phyloP scores from a whole-genome alignment of 2,113 vertebrate genomes.

The Forbesichthys agassizii region DNA sequence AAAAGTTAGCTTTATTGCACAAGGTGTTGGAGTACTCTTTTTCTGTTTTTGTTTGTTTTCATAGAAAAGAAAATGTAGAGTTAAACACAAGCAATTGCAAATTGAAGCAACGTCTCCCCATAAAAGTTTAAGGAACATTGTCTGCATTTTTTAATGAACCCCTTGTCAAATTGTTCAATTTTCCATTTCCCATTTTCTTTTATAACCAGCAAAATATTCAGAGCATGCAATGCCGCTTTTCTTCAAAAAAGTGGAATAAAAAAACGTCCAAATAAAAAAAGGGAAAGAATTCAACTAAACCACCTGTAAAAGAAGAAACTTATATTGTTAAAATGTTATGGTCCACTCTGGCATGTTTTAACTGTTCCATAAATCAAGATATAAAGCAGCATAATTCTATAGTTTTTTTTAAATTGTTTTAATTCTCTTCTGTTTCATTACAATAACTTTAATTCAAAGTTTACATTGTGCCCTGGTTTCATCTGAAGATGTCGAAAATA shows the following conservation, averaged over 20 bases:
- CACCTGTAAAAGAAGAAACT: slow-evolving; percentile 53
- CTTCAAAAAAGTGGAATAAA: slow-evolving; percentile 58
- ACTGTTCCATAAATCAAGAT: slow-evolving; percentile 69
- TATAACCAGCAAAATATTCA: slow-evolving; percentile 88
- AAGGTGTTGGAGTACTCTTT: slow-evolving; percentile 90
- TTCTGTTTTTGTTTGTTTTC: slow-evolving; percentile 88
- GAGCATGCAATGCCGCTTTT: slow-evolving; percentile 90
- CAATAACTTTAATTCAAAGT: slow-evolving; percentile 79
- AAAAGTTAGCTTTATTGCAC: slow-evolving; percentile 99
- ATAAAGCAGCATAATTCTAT: slow-evolving; percentile 71
- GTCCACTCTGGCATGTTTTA: slow-evolving; percentile 65
- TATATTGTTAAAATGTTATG: slow-evolving; percentile 51
- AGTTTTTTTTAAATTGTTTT: slow-evolving; percentile 45
- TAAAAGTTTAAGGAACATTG: slow-evolving; percentile 77
- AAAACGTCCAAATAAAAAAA: slow-evolving; percentile 42
- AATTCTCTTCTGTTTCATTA: slow-evolving; percentile 75
- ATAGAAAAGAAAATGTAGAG: slow-evolving; percentile 95
- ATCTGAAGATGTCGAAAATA: slow-evolving; percentile 97
- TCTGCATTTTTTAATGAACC: slow-evolving; percentile 66
- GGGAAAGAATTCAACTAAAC: slow-evolving; percentile 60
- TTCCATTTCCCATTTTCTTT: slow-evolving; percentile 63
- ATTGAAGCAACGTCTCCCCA: slow-evolving; percentile 86
- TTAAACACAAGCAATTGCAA: slow-evolving; percentile 99
- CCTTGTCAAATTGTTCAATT: slow-evolving; percentile 55
- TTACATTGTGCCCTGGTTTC: slow-evolving; percentile 93